Base-by-base conservation (phyloP, 2,888 invertebrate species). In the Phrixothrix hirtus region DNA sequence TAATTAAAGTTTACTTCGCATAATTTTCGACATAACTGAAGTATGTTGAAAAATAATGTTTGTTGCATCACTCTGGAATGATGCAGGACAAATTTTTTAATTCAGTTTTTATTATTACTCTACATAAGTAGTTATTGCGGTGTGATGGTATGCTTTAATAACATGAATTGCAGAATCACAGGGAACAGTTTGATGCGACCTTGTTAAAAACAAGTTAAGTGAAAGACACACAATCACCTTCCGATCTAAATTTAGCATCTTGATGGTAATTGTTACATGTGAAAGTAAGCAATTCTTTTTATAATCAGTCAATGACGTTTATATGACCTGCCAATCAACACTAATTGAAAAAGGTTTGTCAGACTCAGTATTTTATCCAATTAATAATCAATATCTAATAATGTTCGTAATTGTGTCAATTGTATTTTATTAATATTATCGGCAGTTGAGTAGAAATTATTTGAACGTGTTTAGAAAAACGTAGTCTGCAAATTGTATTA, bases 251-350 rank as follows among this genome's bases (percentile, higher is more conserved):
- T 47, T 47, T 47, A 47, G 47, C 31, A 26, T 32, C 32, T 37
- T 30, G 43, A 29, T 13, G 21, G 32, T 43, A 35, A 45, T 36
- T 30, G 42, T 32, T 48, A 41, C 32, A 48, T 48, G 48, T 48
- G 48, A 48, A 48, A 48, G 48, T 48, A 48, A 27, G 17, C 44
- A 45, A 27, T 41, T 35, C 27, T 48, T 48, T 48, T n/a, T 41
- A 48, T 48, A 41, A 48, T 41, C 34, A 12, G 32, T 48, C 48
- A 48, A 48, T 48, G 48, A 48, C 48, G 41, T 41, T 41, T 29
- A 41, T 41, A 48, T 41, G 48, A 41, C 48, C 39, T 48, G 41
- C 39, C 48, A 48, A 48, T 48, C 39, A 48, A 41, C 17, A 41
- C 29, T 21, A 48, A 48, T 48, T 15, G 21, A 48, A 46, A 46